Conservation (phyloP, 2,797 vertebrate genomes). For the Pangasius mekongensis region DNA sequence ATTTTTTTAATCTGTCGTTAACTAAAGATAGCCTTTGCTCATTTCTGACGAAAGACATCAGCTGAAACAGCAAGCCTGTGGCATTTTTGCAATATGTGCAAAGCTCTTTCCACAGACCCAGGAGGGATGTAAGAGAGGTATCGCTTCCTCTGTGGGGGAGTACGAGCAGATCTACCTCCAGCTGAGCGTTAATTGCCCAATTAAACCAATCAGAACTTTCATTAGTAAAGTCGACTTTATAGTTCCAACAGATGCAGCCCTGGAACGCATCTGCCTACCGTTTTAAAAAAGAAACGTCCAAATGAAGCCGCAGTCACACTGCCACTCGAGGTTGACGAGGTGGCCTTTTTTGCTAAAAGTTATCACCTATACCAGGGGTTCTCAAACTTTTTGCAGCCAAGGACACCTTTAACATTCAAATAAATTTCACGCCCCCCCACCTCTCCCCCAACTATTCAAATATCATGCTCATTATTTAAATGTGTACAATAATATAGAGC, state of each 20-base stretch:
- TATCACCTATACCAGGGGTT: neutral
- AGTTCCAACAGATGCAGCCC: conserved; percentile 25
- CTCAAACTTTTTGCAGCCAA: neutral
- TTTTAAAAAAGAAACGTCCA: neutral
- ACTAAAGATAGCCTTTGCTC: conserved; percentile 1
- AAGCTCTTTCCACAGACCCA: conserved; percentile 1
- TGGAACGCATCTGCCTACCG: conserved; percentile 1
- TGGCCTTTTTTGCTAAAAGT: neutral
- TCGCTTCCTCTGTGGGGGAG: conserved; percentile 41
- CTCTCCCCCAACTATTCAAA: neutral
- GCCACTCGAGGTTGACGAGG: neutral
- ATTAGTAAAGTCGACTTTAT: conserved; percentile 69
- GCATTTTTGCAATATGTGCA: conserved; percentile 23
- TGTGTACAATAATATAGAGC: neutral
- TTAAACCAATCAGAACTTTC: conserved; percentile 82
- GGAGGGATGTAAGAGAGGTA: conserved; percentile 35
- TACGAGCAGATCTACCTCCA: conserved; percentile 64
- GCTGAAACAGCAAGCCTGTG: neutral
- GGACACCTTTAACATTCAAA: neutral
- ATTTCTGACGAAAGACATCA: conserved; percentile 1
- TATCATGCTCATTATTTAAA: neutral
- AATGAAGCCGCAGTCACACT: neutral
- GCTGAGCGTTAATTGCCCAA: conserved; percentile 79
- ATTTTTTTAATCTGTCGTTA: neutral
- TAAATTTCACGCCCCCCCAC: neutral